phyloP scores from a whole-genome alignment of 2,888 invertebrate genomes.

The Mythimna loreyi region DNA sequence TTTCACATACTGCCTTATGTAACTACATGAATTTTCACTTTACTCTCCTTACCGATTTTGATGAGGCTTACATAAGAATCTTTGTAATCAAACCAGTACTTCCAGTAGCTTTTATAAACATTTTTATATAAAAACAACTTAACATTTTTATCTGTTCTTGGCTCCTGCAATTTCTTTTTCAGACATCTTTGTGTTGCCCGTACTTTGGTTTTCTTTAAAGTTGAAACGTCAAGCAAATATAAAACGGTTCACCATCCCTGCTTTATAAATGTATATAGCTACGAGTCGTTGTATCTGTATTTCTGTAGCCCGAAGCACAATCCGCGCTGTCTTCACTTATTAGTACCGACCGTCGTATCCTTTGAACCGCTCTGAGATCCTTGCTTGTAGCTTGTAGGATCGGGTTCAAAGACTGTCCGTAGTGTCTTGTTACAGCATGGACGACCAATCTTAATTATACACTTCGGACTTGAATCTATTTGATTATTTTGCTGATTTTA shows the following conservation, averaged over 20 bases:
- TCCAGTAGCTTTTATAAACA: too few relatives aligned
- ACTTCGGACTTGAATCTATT: neutral
- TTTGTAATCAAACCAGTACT: too few relatives aligned
- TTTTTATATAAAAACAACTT: too few relatives aligned
- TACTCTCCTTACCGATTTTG: too few relatives aligned
- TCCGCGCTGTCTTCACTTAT: conserved; percentile 31
- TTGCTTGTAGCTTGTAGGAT: conserved; percentile 18
- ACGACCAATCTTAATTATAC: conserved; percentile 18
- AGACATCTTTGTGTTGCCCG: too few relatives aligned
- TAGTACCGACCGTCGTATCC: conserved; percentile 28
- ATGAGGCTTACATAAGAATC: too few relatives aligned
- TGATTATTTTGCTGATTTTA: neutral
- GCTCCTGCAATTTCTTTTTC: too few relatives aligned
- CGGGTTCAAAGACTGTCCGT: conserved; percentile 17
- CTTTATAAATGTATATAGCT: neutral
- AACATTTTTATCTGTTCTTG: too few relatives aligned
- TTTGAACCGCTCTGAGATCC: conserved; percentile 52
- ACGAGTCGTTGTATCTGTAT: conserved; percentile 15
- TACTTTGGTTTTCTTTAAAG: neutral
- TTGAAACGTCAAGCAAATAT: neutral
- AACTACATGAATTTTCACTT: too few relatives aligned
- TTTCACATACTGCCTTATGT: too few relatives aligned
- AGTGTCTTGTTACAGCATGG: conserved; percentile 30
- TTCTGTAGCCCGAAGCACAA: conserved; percentile 32
- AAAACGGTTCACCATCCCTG: conserved; percentile 22